phyloP scores from a whole-genome alignment of 1,140 invertebrate species.

The Ips nitidus region DNA sequence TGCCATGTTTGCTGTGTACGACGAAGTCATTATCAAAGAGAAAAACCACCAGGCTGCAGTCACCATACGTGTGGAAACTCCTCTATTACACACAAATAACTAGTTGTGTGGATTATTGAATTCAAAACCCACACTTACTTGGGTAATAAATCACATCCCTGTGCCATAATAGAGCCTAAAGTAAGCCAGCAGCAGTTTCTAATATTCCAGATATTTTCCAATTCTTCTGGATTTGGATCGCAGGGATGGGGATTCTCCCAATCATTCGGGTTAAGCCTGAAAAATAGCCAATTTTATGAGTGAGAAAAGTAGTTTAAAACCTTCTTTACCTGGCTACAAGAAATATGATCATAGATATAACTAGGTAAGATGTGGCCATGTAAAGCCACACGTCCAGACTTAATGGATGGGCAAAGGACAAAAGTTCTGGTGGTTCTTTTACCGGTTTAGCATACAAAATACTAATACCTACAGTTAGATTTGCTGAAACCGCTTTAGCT shows the following conservation, averaged over 20 bases:
- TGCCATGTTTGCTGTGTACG: slow-evolving; percentile 94
- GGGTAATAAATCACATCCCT: slow-evolving; percentile 79
- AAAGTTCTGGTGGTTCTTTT: slow-evolving; percentile 71
- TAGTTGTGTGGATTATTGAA: neutral
- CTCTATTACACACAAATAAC: slow-evolving; percentile 53
- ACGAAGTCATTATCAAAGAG: slow-evolving; percentile 92
- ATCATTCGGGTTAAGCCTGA: slow-evolving; percentile 79
- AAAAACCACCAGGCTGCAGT: slow-evolving; percentile 96
- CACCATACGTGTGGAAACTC: slow-evolving; percentile 74
- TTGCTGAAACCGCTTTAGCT: neutral
- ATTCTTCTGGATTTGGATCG: slow-evolving; percentile 72
- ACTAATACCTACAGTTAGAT: slow-evolving; percentile 63
- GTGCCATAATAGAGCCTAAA: slow-evolving; percentile 77
- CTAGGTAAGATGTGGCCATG: slow-evolving; percentile 84
- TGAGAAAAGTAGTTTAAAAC: neutral
- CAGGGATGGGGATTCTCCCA: slow-evolving; percentile 89
- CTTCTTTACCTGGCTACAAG: slow-evolving; percentile 70
- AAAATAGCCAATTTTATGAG: slow-evolving; percentile 38
- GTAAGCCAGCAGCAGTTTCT: slow-evolving; percentile 78
- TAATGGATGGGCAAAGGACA: slow-evolving; percentile 86
- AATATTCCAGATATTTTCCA: slow-evolving; percentile 77
- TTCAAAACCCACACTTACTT: slow-evolving; percentile 58
- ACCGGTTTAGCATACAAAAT: slow-evolving; percentile 76
- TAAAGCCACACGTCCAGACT: slow-evolving; percentile 92
- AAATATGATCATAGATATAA: slow-evolving; percentile 83